Evolutionary conservation across 1,140 invertebrate genomes (phyloP), one percentile per base, ranked within the genome.

Genomic region (Pachyrhynchus sulphureomaculatus): DNA sequence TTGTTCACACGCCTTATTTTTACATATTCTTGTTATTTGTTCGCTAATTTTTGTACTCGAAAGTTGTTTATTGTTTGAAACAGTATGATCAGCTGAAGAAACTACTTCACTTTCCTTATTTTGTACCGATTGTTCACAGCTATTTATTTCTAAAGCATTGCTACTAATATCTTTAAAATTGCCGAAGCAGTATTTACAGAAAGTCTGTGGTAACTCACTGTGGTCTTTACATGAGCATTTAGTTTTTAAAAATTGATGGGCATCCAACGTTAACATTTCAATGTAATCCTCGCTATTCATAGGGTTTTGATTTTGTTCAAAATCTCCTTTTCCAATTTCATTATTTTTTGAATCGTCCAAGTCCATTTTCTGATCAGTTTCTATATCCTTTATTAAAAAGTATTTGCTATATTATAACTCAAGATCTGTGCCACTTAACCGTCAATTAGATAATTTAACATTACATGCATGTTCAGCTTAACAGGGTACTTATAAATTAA

Each of bases 251-350:
- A 61, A 61, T 20, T 45, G 24, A 23, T 53, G 36, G n/a, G 58
- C 58, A 49, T 61, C 58, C 17, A 61, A 29, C 1, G 58, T 61
- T n/a, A 42, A 26, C 58, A 61, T 61, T 47, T 61, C 58, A 8
- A 61, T 61, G 32, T 44, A 61, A 49, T 61, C 58, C 6, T 53
- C 32, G 3, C 8, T 20, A 15, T 53, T 53, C 5, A 32, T 34
- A 26, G 26, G 5, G 20, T 39, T 24, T 48, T 12, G 3, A 45
- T 6, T 45, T 5, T 45, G 5, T 45, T 45, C 17, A 5, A 45
- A 3, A 45, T 15, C 13, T n/a, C 6, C 4, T 39, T 9, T 5
- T 39, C 36, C 6, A 13, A 17, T 8, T 9, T 39, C 4, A 8
- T 39, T 15, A 8, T 15, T 13, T 39, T 5, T 8, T 39, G 36